Base-by-base conservation (phyloP, 1,140 invertebrate genomes). In the Drosophila dunni region DNA sequence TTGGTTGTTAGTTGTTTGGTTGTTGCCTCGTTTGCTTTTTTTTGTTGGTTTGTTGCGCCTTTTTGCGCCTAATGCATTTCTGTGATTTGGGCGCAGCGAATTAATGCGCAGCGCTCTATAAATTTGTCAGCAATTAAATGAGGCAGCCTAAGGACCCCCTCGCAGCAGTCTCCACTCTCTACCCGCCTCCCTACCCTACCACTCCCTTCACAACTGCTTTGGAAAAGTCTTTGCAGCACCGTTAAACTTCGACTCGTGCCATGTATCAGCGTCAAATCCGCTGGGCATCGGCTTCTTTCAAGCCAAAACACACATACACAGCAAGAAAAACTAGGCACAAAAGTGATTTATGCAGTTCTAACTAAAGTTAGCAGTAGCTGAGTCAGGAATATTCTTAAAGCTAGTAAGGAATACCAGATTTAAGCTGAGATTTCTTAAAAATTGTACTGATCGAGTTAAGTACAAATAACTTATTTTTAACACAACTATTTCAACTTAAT, bases 91-190 rank as follows among this genome's bases (percentile, higher is more conserved):
- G 84, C 84, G 80, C 86, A 80, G 65, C 79, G 69, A 90, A 82
- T 90, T 90, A 90, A 90, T 90, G 86, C 75, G 86, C 82, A 86
- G 72, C 86, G 86, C 86, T 90, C 86, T 90, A 90, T 90, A 90
- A 90, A 90, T 90, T 90, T 86, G 86, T 90, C 86, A 90, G 86
- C 86, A 90, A 90, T 90, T 90, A 90, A 90, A 90, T 73, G 67
- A 85, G 75, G 64, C 78, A 90, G 66, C 68, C 51, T 53, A 44
- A 54, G 48, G 62, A 64, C 58, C 50, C 66, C 71, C 53, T 45
- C 57, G 0, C 34, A 7, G 6, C 34, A 7, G 24, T 11, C 46
- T 2, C 61, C 10, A 13, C 33, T 36, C 13, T 8, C 58, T n/a
- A 10, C 15, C 29, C 8, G 3, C 10, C 11, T 45, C 13, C 13